Evolutionary conservation across 2,888 invertebrate genomes (phyloP), one percentile per base, ranked within the genome.

Genomic region (Watsonalla binaria): DNA sequence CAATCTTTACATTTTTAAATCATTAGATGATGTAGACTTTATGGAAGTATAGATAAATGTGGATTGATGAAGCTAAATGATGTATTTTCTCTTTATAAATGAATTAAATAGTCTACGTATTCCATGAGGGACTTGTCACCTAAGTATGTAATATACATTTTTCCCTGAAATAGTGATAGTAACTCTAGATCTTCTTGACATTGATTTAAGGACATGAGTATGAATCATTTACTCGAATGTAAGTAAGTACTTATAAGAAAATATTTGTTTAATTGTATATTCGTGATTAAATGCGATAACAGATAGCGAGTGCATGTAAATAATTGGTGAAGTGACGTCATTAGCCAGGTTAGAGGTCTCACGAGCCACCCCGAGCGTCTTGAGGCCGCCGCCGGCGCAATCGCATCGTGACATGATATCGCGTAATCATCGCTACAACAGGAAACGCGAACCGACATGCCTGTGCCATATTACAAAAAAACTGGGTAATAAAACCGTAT

Each of bases 361-460:
- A 70, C 74, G 76, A 77, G 62, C 70, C 66, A 66, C 68, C 72
- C 70, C 62, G 66, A 55, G 59, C 55, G 56, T 59, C 59, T 56
- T 66, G 78, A 83, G 82, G 85, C 79, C 80, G 80, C 62, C 73
- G 82, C 84, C 79, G 80, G 80, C 62, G 73, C 66, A 65, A 70
- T 71, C 59, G 51, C 59, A 62, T 76, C 83, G 79, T 83, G 84
- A 82, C 82, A 74, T 68, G 83, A 76, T 65, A 61, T 58, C 72
- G 67, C 72, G 62, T 66, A 74, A 73, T 68, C 78, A 70, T 65
- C 65, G 63, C 66, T 63, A 68, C 72, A 78, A 70, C 78, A 86
- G 85, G 84, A 86, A 86, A 74, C 76, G 65, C 58, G 56, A 57
- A 53, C 52, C 14, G 11, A 48, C 35, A 15, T 49, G 9, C 49